A percentile compares a stretch with the other conserved stretches of the same genome.
Conservation (phyloP, 1,140 invertebrate species). For the Drosophila nikananu region DNA sequence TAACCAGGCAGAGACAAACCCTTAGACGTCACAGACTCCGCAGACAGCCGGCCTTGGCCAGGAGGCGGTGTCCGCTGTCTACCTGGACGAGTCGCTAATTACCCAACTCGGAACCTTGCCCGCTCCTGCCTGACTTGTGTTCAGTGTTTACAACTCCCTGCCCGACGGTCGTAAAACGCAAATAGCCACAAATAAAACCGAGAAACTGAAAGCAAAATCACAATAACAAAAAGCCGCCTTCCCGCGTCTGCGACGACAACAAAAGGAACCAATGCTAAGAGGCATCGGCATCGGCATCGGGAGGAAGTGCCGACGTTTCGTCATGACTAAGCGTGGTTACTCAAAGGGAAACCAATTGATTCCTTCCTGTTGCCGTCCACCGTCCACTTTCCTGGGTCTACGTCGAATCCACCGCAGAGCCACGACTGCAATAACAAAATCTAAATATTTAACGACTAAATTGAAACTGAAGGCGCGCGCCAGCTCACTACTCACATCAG, state of each 20-base stretch:
- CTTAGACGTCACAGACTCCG: neutral
- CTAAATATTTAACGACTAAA: conserved; percentile 83
- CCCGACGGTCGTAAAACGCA: conserved; percentile 58
- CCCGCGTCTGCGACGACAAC: conserved; percentile 41
- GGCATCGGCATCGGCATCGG: conserved; percentile 25
- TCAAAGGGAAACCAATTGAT: conserved; percentile 77
- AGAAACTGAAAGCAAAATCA: conserved; percentile 32
- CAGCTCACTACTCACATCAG: conserved; percentile 58
- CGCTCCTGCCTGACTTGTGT: conserved; percentile 56
- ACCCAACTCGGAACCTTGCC: conserved; percentile 8
- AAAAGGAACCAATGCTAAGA: conserved; percentile 62
- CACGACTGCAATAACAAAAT: conserved; percentile 62
- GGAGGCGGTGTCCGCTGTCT: conserved; percentile 32
- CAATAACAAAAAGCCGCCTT: conserved; percentile 41
- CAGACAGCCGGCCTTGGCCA: conserved; percentile 23
- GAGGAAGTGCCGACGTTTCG: conserved; percentile 63
- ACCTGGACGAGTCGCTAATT: conserved; percentile 53
- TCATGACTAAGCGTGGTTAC: conserved; percentile 70
- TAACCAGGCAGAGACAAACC: conserved; percentile 18
- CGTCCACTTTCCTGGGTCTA: neutral
- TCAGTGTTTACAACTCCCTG: conserved; percentile 45
- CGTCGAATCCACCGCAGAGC: conserved; percentile 28
- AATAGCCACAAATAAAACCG: conserved; percentile 51
- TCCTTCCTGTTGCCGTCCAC: conserved; percentile 69
- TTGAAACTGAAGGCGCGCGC: conserved; percentile 74